Conservation (phyloP, 2,113 vertebrate species). For the Phalacrocorax brasilianus region DNA sequence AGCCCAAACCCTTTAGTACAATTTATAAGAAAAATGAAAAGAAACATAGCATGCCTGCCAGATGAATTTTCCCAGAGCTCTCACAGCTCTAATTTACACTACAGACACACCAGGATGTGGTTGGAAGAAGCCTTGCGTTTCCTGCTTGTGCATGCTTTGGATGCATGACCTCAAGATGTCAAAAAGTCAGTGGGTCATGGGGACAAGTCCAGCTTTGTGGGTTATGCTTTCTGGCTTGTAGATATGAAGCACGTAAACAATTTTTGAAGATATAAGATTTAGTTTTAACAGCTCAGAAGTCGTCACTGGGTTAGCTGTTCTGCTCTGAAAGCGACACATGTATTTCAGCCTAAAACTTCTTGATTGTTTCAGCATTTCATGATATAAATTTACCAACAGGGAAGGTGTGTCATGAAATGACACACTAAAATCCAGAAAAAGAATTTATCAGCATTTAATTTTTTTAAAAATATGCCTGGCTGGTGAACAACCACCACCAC, state of each 20-base stretch:
- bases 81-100: slow-evolving; percentile 52
- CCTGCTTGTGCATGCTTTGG: slow-evolving; percentile 60
- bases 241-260: slow-evolving; percentile 50
- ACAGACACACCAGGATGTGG: slow-evolving; percentile 57
- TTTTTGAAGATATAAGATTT: slow-evolving; percentile 12
- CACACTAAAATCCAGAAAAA: background rate
- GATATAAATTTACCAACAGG: background rate
- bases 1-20: background rate
- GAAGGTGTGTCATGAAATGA: background rate
- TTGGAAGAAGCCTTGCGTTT: slow-evolving; percentile 52
- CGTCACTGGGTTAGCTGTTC: background rate
- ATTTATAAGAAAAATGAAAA: slow-evolving; percentile 50
- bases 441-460: background rate
- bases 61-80: slow-evolving; percentile 59
- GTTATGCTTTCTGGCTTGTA: slow-evolving; percentile 36
- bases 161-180: slow-evolving; percentile 58
- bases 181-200: slow-evolving; percentile 56
- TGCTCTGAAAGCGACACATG: background rate
- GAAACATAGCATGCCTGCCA: slow-evolving; percentile 26
- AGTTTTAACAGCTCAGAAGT: background rate
- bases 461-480: background rate
- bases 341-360: background rate
- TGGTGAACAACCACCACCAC: fast-evolving
- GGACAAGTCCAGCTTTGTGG: slow-evolving; percentile 22
- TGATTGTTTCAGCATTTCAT: background rate